phyloP scores from a whole-genome alignment of 2,888 invertebrate genomes.

The Heteromyza rotundicornis region DNA sequence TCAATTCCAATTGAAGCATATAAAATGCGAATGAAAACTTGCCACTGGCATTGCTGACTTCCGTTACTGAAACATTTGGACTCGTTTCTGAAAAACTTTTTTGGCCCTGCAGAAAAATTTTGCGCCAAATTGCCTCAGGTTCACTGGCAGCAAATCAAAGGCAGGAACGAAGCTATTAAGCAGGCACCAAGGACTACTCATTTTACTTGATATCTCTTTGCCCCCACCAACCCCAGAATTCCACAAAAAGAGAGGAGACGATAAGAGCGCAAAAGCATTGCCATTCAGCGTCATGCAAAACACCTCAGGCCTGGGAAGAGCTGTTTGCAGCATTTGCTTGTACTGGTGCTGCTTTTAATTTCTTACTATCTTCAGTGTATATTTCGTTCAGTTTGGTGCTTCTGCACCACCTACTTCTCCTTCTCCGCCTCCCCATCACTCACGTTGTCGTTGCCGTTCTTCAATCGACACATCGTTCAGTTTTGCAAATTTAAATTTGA shows the following conservation, averaged over 20 bases:
- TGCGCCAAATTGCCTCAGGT: slow-evolving; percentile 12
- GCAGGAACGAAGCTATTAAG: slow-evolving; percentile 24
- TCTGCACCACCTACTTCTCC: too few species aligned
- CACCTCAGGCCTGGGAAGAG: background rate
- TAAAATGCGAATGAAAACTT: background rate
- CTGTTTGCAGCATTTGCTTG: background rate
- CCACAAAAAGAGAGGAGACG: background rate
- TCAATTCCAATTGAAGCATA: background rate
- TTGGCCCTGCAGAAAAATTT: background rate
- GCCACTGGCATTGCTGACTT: background rate
- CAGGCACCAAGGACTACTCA: slow-evolving; percentile 7
- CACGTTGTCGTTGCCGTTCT: too few species aligned
- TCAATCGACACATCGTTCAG: too few species aligned
- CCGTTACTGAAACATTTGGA: background rate
- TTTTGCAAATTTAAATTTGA: slow-evolving; percentile 31
- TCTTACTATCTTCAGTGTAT: background rate
- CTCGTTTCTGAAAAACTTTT: too few species aligned
- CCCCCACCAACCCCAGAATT: background rate
- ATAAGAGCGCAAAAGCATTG: background rate
- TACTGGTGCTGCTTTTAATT: background rate
- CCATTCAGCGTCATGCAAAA: background rate
- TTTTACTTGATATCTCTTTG: too few species aligned
- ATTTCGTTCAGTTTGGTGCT: background rate
- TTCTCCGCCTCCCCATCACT: background rate
- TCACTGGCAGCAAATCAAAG: slow-evolving; percentile 23